Base-by-base conservation (phyloP, 2,113 vertebrate genomes). In the Anser cygnoides region DNA sequence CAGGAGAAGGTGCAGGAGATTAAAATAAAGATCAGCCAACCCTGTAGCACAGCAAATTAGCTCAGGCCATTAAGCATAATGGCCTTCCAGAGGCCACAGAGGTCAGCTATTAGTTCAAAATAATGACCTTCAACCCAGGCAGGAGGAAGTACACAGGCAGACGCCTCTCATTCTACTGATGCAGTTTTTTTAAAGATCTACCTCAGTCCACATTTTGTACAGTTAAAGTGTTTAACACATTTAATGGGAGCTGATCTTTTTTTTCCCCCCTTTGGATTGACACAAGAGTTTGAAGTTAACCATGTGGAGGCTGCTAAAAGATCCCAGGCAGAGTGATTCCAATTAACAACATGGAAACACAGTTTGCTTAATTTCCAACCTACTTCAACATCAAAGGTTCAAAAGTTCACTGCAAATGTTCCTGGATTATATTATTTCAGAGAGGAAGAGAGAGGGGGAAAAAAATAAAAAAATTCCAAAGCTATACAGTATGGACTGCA, bases 21-120 rank as follows among this genome's bases (percentile, higher is more conserved):
- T 96, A 96, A 89, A 97, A 89, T 90, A 77, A 97, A 97, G 91
- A 97, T 87, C 94, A 97, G 57, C 65, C 94, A 96, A 91, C 85
- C 93, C 93, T 90, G 57, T 79, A 93, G 89, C 92, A 95, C 93
- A 96, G 86, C 87, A 97, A 97, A 98, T 98, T 98, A 98, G 96
- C 95, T 96, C 75, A 95, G 86, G 91, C 79, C 89, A 96, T 97
- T 97, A 97, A 97, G 72, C 81, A 96, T 96, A 97, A 97, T 96
- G 90, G 95, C 84, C 90, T 97, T 95, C 92, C 58, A 96, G 71
- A 94, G 89, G 95, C 89, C 89, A 96, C 74, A 90, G 73, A 71
- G 95, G 96, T 94, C 94, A 97, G 84, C 95, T 97, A 76, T 93
- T 96, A 97, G 92, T 94, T 97, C 91, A 95, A 95, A 97, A 95